Base-by-base conservation (phyloP, 1,140 invertebrate species). In the Zeugodacus cucurbitae region DNA sequence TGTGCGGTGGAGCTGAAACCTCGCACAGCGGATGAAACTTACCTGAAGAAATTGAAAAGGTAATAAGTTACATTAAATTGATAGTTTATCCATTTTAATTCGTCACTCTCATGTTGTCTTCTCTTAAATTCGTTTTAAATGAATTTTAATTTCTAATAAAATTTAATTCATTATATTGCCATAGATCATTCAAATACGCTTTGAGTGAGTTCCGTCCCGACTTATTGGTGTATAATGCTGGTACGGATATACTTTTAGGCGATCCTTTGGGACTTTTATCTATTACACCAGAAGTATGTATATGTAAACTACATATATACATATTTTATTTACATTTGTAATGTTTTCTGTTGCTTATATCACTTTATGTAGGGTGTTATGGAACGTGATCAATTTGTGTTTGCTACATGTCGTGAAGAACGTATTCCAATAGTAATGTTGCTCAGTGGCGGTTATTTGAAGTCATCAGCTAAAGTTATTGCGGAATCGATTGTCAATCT, bases 151-250 rank as follows among this genome's bases (percentile, higher is more conserved):
- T 17, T 88, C 26, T 29, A 58, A 44, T 86, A 62, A 64, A 58
- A 8, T 57, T 10, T 70, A 37, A 34, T 54, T 54, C 20, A 44
- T 88, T 54, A 4, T 67, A 20, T 58, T 6, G 37, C 20, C 20
- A 86, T 14, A 89, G 88, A 17, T 87, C 54, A 5, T 85, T 89
- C 20, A 87, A 62, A 44, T 48, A 22, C 64, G 62, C 88, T 7
- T 67, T 89, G 44, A 48, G 57, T n/a, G 96, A 97, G 90, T 98
- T 98, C 94, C 94, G 93, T 82, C 96, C 97, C 0, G 95, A 98
- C 93, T 94, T 98, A 37, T 94, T 98, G 67, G 95, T 98, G 37
- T 98, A 98, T 92, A 98, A 98, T 94, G 97, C 97, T 58, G 97
- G 97, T 8, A 98, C 97, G 14, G 98, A 98, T 94, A 95, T 97